Conservation (phyloP, 2,888 invertebrate species). For the Nysson spinosus region DNA sequence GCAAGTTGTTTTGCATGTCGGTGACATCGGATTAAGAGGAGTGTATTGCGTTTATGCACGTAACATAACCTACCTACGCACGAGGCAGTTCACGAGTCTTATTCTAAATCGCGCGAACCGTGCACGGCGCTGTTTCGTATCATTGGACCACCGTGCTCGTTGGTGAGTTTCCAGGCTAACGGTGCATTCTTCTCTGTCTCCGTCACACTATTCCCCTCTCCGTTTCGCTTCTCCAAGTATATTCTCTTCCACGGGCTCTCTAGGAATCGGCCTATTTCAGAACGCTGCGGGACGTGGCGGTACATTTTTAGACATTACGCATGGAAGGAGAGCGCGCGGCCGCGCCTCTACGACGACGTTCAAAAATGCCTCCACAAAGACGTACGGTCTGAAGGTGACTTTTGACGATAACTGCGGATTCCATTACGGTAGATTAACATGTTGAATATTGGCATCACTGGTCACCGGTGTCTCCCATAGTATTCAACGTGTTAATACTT, state of each 20-base stretch:
- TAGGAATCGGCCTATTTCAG: slow-evolving; percentile 64
- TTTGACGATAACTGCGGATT: slow-evolving; percentile 11
- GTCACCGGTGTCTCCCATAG: too few relatives aligned
- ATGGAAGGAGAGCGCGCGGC: slow-evolving; percentile 28
- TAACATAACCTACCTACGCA: background rate
- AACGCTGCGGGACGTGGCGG: slow-evolving; percentile 35
- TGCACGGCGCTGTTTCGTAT: slow-evolving; percentile 12
- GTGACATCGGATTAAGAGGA: background rate
- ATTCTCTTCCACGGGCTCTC: slow-evolving; percentile 22
- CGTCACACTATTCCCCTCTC: slow-evolving; percentile 25
- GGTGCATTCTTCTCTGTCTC: slow-evolving; percentile 50
- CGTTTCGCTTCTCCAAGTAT: background rate
- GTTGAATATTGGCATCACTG: too few relatives aligned
- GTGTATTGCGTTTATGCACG: background rate
- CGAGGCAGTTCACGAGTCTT: slow-evolving; percentile 6
- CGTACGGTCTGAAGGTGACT: slow-evolving; percentile 20
- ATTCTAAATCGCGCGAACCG: slow-evolving; percentile 33
- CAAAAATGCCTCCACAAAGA: slow-evolving; percentile 9
- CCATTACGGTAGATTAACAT: too few relatives aligned
- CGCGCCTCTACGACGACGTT: slow-evolving; percentile 11
- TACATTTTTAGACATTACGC: slow-evolving; percentile 47
- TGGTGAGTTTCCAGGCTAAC: slow-evolving; percentile 56
- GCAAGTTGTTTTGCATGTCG: background rate
- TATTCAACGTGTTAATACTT: too few relatives aligned
- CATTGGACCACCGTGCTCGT: slow-evolving; percentile 46